Evolutionary conservation across 2,797 vertebrate genomes (phyloP).

Genomic region (Kryptolebias ocellatus): DNA sequence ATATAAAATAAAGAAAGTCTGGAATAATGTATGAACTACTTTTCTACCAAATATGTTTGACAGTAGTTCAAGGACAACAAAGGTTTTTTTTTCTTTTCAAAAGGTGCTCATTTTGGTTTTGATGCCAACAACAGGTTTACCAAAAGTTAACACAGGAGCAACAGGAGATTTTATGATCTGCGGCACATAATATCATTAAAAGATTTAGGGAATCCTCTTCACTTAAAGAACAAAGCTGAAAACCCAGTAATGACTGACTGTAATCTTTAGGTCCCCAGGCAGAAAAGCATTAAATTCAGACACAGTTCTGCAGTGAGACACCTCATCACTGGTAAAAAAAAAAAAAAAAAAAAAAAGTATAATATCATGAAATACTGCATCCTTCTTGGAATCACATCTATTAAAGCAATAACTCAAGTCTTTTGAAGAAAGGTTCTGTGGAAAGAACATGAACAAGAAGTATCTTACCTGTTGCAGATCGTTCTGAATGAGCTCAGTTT

Average conservation of each 20-base stretch:
- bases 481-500: no score
- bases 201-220: conserved; percentile 19
- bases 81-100: no score
- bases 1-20: no score
- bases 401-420: no score
- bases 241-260: neutral
- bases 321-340: neutral
- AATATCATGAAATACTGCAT: neutral
- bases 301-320: neutral
- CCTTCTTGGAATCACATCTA: neutral
- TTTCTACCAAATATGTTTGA: no score
- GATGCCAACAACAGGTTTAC: neutral
- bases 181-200: conserved; percentile 12
- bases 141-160: neutral
- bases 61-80: no score
- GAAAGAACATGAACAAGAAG: no score
- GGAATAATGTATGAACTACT: no score
- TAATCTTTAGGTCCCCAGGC: neutral
- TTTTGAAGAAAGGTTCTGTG: no score
- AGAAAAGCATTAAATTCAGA: conserved; percentile 11
- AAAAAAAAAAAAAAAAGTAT: neutral
- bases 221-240: neutral
- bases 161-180: conserved; percentile 5
- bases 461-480: no score
- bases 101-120: neutral